Evolutionary conservation across 1,140 invertebrate species (phyloP).

Genomic region (Branchinecta lynchi): DNA sequence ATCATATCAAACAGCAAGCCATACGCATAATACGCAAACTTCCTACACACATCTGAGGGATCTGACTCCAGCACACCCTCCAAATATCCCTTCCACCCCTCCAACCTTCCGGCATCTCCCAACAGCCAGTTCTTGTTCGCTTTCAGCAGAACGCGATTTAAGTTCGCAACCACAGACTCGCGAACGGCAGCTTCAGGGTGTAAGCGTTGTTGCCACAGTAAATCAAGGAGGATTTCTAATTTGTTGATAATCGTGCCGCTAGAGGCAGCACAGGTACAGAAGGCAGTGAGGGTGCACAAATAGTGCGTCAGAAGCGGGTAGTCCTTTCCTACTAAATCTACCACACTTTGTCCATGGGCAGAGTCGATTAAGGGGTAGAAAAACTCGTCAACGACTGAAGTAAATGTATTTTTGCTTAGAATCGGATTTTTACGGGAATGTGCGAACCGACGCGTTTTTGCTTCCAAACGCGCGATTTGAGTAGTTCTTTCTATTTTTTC

Average conservation of each 20-base stretch:
- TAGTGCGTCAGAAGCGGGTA: conserved; percentile 1
- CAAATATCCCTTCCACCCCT: not conserved
- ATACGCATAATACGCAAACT: not conserved
- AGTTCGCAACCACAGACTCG: not conserved
- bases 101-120: not conserved
- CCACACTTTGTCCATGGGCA: not conserved
- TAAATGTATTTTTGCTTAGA: not conserved
- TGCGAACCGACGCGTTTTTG: not conserved
- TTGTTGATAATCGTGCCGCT: not conserved
- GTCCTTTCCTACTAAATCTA: not conserved
- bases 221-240: not conserved
- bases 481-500: not conserved
- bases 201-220: not conserved
- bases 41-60: not conserved
- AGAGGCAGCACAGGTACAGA: not conserved
- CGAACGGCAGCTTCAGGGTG: not conserved
- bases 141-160: not conserved
- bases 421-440: not conserved
- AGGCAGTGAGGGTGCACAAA: not conserved
- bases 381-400: not conserved
- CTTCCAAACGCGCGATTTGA: not conserved
- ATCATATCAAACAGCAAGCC: not conserved
- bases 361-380: not conserved
- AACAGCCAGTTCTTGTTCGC: not conserved
- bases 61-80: not conserved